Evolutionary conservation across 2,888 invertebrate species (phyloP), one percentile per base, ranked within the genome.

Genomic region (Phengaris alcon): DNA sequence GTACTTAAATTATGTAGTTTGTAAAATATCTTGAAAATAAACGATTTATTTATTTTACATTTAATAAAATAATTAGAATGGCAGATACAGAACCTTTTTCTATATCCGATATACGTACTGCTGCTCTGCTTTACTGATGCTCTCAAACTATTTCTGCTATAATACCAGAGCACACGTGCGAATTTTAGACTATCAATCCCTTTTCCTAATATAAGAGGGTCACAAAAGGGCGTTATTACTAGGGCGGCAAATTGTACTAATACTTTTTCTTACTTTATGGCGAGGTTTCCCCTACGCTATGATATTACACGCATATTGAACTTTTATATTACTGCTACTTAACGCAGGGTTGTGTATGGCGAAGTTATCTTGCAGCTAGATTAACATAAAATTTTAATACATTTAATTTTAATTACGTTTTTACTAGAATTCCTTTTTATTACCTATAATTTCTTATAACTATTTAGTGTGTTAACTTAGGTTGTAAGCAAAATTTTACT

Each of bases 241-340:
- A 51, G 48, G 70, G 48, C 51, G 70, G 70, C 70, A 48, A 48
- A 70, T 70, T 64, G 64, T 64, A 64, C 35, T 44, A 10, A 64
- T 64, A 64, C 64, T 64, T 64, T 64, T 64, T 64, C 64, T 12
- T 13, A 64, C 35, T 64, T 64, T 64, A 64, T 64, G 64, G 64
- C 64, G 64, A 44, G 64, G 22, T 15, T 13, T 22, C 64, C 64
- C 64, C 6, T 6, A 12, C 35, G 64, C 35, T 64, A 64, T 64
- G 64, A 64, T 64, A 64, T 64, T 64, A 64, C 64, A 64, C 64
- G 64, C 35, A 64, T 35, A 35, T 64, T 64, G 64, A 35, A 64
- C 35, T 64, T 59, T 59, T 15, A 64, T 44, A 44, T 6, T 64
- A 64, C 64, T 2, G 12, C 12, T 64, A 44, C 12, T 64, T 12